Base-by-base conservation (phyloP, 2,888 invertebrate species). In the Deroplatys truncata region DNA sequence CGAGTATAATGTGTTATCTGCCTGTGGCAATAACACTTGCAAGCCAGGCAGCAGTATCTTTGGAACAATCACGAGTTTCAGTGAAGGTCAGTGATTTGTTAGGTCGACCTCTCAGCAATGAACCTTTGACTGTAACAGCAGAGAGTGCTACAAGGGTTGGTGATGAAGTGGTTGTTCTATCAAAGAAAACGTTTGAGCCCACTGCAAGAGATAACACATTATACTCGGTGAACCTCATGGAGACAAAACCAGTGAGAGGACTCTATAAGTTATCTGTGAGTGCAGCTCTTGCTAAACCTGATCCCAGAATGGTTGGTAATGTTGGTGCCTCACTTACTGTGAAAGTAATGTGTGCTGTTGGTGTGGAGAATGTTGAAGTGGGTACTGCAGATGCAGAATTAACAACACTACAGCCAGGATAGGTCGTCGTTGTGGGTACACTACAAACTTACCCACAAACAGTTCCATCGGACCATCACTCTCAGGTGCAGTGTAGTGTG, bases 301-400 rank as follows among this genome's bases (percentile, higher is more conserved):
- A 95, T 91, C 93, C 96, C 94, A 92, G 94, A 29, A 92, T 95
- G 25, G 93, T 94, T 84, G 95, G 95, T 9, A 94, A 93, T 88
- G 94, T 96, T 35, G 94, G 94, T 29, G 96, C 95, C 91, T 93
- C 94, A 2, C 93, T 95, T 10, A 94, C 93, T 29, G 93, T 95
- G 0, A 97, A 97, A 90, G 96, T 98, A 28, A 94, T 98, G 89
- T 97, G 97, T 0, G 96, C 97, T 91, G 96, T 98, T 0, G 95
- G 95, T 91, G 95, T 98, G 0, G 96, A 97, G 91, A 96, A 95
- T 89, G 95, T 98, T 86, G 98, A 99, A 93, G 95, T 99, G 86
- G 98, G 98, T 8, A 95, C 98, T 29, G 97, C 97, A 4, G 99
- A 99, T 93, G 96, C 97, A 9, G 99, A 99, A 93, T 98, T 98